These are phyloP conservation scores for Pseudochirops corinnae DNA, from an alignment of 2,797 vertebrate genomes.

Conservation along the genomic window DNA sequence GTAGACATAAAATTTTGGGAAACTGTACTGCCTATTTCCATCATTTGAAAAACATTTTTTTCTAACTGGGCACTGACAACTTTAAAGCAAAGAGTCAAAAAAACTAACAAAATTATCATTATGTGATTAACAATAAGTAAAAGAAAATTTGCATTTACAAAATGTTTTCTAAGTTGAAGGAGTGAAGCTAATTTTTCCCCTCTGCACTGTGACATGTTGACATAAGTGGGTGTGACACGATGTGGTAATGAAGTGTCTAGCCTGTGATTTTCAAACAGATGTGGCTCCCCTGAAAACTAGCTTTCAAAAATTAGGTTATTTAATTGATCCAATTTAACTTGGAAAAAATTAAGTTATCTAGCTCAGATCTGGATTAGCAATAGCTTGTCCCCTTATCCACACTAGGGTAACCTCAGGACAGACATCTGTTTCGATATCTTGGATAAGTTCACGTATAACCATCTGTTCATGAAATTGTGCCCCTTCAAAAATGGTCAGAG, in stretches of 20 bases:
- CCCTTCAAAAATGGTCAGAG: constrained; percentile 52
- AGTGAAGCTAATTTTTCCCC: not conserved
- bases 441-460: constrained; percentile 19
- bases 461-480: constrained; percentile 42
- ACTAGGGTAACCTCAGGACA: constrained; percentile 38
- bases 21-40: not conserved
- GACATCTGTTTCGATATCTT: constrained; percentile 65
- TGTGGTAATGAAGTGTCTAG: not conserved
- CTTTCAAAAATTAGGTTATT: constrained; percentile 62
- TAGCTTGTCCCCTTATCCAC: constrained; percentile 49
- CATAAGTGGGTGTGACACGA: not conserved
- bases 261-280: constrained; percentile 54
- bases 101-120: constrained; percentile 18
- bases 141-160: not conserved
- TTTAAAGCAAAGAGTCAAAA: constrained; percentile 24
- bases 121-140: not conserved
- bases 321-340: constrained; percentile 60
- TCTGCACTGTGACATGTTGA: constrained; percentile 21
- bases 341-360: constrained; percentile 45
- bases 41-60: not conserved
- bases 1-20: not conserved
- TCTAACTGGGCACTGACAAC: not conserved
- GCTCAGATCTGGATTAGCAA: constrained; percentile 55
- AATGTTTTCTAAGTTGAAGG: constrained; percentile 16
- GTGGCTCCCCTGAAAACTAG: constrained; percentile 46